These are phyloP conservation scores for Netelia inedita DNA, from an alignment of 2,888 invertebrate species.

Conservation along the genomic window DNA sequence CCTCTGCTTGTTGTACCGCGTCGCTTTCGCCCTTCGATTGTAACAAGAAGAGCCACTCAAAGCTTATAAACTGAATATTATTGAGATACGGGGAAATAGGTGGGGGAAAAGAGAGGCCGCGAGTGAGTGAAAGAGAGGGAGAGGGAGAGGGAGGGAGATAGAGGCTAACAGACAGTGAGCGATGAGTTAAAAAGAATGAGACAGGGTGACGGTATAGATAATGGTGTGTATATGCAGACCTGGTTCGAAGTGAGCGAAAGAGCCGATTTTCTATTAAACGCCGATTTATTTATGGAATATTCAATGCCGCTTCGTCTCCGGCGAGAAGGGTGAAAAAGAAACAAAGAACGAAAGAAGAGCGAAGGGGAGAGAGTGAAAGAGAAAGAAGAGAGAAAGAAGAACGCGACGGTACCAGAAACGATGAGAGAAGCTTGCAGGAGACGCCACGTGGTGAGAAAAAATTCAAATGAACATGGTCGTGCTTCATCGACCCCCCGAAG, in stretches of 20 bases:
- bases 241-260: slow-evolving; percentile 81
- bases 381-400: slow-evolving; percentile 21
- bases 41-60: slow-evolving; percentile 78
- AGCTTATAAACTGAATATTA: slow-evolving; percentile 84
- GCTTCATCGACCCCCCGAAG: slow-evolving; percentile 64
- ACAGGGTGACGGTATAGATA: slow-evolving; percentile 37
- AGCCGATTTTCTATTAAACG: slow-evolving; percentile 83
- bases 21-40: slow-evolving; percentile 46
- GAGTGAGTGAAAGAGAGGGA: slow-evolving; percentile 65
- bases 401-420: slow-evolving; percentile 7
- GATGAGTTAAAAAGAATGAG: slow-evolving; percentile 63
- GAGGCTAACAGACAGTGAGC: slow-evolving; percentile 68
- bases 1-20: slow-evolving; percentile 39
- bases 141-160: slow-evolving; percentile 12
- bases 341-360: slow-evolving; percentile 26
- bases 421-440: slow-evolving; percentile 46
- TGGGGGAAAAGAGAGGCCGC: slow-evolving; percentile 27
- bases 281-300: slow-evolving; percentile 85
- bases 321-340: slow-evolving; percentile 13
- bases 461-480: slow-evolving; percentile 78
- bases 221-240: slow-evolving; percentile 11
- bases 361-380: slow-evolving; percentile 22
- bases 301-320: slow-evolving; percentile 77
- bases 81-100: slow-evolving; percentile 78
- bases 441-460: slow-evolving; percentile 72